Evolutionary conservation across 2,888 invertebrate genomes (phyloP).

Genomic region (Oligia latruncula): DNA sequence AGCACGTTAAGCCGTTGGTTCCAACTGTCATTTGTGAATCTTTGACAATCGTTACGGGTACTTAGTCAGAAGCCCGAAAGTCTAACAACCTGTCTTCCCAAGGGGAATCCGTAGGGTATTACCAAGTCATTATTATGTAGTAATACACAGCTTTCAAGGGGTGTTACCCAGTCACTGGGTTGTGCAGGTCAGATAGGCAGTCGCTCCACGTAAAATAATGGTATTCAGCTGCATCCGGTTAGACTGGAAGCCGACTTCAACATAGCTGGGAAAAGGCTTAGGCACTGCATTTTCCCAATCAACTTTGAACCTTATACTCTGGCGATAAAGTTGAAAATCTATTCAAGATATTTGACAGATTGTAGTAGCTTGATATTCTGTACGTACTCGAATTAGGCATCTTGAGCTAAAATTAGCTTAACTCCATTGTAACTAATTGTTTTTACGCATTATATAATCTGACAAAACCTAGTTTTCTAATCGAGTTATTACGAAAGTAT

Average conservation of each 20-base stretch:
- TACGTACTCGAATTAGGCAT: background rate
- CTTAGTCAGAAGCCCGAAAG: background rate
- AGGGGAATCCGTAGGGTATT: background rate
- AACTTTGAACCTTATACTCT: too few relatives aligned
- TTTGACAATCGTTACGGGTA: background rate
- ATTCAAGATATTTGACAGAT: too few relatives aligned
- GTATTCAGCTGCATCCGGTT: background rate
- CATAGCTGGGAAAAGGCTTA: too few relatives aligned
- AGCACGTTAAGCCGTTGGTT: background rate
- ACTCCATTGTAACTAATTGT: background rate
- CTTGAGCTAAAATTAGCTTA: background rate
- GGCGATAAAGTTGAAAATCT: too few relatives aligned
- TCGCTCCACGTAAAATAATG: background rate
- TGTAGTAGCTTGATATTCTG: background rate
- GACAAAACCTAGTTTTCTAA: background rate
- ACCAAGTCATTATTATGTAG: too few relatives aligned
- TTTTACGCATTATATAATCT: constrained; percentile 22
- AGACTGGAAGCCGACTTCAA: background rate
- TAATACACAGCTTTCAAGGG: too few relatives aligned
- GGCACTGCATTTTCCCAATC: too few relatives aligned
- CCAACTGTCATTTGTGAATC: background rate
- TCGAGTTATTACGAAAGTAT: constrained; percentile 6
- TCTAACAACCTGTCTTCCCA: background rate
- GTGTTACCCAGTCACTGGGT: background rate
- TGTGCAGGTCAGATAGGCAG: background rate